Conservation (phyloP, 2,888 invertebrate species). For the Uropetala carovei region DNA sequence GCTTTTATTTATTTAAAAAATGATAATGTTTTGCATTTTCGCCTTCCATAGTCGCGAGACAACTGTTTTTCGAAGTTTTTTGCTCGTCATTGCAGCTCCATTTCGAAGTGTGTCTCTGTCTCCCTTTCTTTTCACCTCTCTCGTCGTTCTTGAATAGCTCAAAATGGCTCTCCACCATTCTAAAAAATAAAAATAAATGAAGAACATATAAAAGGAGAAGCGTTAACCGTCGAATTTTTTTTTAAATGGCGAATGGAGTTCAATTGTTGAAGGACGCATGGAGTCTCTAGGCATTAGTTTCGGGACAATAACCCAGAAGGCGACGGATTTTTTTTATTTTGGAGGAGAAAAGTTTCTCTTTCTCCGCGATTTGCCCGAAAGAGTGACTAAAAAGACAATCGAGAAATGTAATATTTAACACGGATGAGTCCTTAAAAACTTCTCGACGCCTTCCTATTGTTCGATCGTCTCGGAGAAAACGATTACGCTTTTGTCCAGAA, state of each 20-base stretch:
- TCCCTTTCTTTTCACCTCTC: neutral
- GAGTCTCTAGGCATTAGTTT: neutral
- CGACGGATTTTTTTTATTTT: neutral
- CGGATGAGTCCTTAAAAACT: neutral
- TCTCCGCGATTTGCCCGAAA: neutral
- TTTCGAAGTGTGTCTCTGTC: neutral
- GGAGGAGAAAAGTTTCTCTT: neutral
- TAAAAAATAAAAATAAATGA: neutral
- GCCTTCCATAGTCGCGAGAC: neutral
- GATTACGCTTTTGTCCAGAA: neutral
- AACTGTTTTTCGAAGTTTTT: neutral
- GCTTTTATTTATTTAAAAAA: neutral
- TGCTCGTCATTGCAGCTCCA: neutral
- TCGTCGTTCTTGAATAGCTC: neutral
- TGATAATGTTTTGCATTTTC: too few species aligned
- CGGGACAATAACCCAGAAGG: conserved; percentile 10
- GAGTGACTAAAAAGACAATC: neutral
- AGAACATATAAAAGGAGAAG: neutral
- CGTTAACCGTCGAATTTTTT: neutral
- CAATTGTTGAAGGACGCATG: conserved; percentile 1
- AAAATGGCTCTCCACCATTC: neutral
- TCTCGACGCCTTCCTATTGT: neutral
- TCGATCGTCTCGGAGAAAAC: neutral
- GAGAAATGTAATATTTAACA: neutral
- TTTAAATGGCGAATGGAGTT: conserved; percentile 11